A percentile compares a stretch with the other conserved stretches of the same genome.
phyloP scores from a whole-genome alignment of 2,113 vertebrate species.

The Panthera leo region DNA sequence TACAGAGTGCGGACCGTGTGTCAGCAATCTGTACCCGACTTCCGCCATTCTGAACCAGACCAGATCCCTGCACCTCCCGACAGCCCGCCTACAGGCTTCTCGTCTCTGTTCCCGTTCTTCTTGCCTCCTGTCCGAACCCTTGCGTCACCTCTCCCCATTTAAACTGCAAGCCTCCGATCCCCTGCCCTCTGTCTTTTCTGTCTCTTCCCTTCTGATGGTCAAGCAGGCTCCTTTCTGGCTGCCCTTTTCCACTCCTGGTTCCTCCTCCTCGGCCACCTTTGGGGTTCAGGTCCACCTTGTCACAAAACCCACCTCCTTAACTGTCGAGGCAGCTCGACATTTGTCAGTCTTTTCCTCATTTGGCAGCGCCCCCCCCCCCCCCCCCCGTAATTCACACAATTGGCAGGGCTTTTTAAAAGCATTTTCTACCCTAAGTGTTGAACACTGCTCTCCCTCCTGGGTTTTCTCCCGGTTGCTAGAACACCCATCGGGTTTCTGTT shows the following conservation, averaged over 20 bases:
- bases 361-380: accelerated
- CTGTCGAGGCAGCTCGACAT: not conserved
- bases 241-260: accelerated
- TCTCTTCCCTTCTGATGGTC: not conserved
- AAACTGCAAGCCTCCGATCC: not conserved
- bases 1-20: too few species aligned
- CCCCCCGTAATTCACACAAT: not conserved
- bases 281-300: not conserved
- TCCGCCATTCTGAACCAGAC: accelerated
- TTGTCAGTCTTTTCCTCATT: accelerated
- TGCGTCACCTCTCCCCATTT: not conserved
- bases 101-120: accelerated
- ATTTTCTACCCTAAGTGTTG: not conserved
- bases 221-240: accelerated
- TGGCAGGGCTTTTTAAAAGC: not conserved
- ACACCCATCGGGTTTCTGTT: not conserved
- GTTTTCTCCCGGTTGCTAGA: not conserved
- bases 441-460: not conserved
- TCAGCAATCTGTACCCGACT: accelerated
- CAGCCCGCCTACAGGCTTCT: accelerated
- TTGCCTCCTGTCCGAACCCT: not conserved
- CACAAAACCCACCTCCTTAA: not conserved
- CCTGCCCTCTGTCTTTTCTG: not conserved
- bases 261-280: not conserved
- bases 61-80: not conserved